These are phyloP conservation scores for Agonum fuliginosum DNA, from an alignment of 2,888 invertebrate genomes.

Conservation along the genomic window DNA sequence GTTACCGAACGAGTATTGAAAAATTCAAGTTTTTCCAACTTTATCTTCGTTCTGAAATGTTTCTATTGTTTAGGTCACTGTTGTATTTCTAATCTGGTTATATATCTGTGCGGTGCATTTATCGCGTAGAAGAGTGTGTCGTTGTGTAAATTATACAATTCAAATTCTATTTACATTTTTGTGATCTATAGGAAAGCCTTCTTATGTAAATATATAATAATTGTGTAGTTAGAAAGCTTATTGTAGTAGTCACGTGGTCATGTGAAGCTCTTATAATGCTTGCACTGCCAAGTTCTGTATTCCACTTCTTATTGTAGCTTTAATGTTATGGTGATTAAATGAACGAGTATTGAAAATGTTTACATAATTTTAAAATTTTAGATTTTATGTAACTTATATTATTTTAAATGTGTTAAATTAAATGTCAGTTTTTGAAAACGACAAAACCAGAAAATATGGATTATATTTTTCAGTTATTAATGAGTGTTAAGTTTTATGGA, in stretches of 20 bases:
- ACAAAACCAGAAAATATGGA: not conserved
- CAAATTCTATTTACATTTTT: constrained; percentile 34
- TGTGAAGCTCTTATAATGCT: constrained; percentile 50
- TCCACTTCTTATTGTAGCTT: constrained; percentile 44
- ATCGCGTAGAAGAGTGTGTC: constrained; percentile 34
- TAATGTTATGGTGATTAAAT: constrained; percentile 39
- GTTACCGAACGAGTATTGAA: not conserved
- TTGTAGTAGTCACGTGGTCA: constrained; percentile 42
- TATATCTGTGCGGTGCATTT: constrained; percentile 11
- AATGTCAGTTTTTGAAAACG: not conserved
- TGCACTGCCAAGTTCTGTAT: constrained; percentile 52
- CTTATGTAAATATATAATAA: constrained; percentile 49
- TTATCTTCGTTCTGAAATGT: not conserved
- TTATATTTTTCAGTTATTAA: not conserved
- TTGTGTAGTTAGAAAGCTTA: constrained; percentile 49
- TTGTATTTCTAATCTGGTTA: constrained; percentile 3
- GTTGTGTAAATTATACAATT: constrained; percentile 55
- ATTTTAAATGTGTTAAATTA: constrained; percentile 2
- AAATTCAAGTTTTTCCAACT: not conserved
- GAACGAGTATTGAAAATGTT: constrained; percentile 30
- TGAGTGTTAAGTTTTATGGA: constrained; percentile 1
- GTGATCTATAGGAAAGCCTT: constrained; percentile 48
- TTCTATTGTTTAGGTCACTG: constrained; percentile 2
- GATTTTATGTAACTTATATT: constrained; percentile 14
- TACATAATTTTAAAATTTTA: constrained; percentile 26